Evolutionary conservation across 1,140 invertebrate genomes (phyloP).

Genomic region (Berghia stephanieae): DNA sequence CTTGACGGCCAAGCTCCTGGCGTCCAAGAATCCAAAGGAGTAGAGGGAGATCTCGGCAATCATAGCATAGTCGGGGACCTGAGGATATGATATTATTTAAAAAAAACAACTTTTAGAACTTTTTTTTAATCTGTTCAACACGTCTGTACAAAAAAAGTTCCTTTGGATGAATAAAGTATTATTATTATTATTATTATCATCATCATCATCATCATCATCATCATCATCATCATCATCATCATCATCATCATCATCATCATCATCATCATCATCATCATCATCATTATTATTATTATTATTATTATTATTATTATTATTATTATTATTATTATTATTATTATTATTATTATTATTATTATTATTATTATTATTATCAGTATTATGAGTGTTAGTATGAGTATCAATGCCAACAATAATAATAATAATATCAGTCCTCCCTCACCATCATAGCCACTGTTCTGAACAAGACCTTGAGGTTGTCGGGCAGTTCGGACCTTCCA

Average conservation of each 20-base stretch:
- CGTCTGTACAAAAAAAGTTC: too few relatives aligned
- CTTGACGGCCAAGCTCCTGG: slow-evolving; percentile 65
- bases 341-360: neutral
- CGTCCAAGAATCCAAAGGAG: slow-evolving; percentile 67
- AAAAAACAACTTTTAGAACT: too few relatives aligned
- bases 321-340: too few relatives aligned
- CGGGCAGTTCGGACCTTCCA: slow-evolving; percentile 67
- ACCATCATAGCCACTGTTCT: slow-evolving; percentile 32
- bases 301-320: too few relatives aligned
- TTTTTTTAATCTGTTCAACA: too few relatives aligned
- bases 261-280: neutral
- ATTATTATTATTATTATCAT: too few relatives aligned
- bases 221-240: neutral
- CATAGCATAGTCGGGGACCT: slow-evolving; percentile 68
- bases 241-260: neutral
- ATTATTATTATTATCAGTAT: too few relatives aligned
- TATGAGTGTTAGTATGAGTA: neutral
- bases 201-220: neutral
- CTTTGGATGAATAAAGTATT: too few relatives aligned
- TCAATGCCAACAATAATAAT: neutral
- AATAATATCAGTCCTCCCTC: neutral
- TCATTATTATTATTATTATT: too few relatives aligned
- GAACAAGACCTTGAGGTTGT: slow-evolving; percentile 66
- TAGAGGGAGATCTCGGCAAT: slow-evolving; percentile 68
- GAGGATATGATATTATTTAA: too few relatives aligned